Conservation (phyloP, 2,888 invertebrate genomes). For the Zeuzera pyrina region DNA sequence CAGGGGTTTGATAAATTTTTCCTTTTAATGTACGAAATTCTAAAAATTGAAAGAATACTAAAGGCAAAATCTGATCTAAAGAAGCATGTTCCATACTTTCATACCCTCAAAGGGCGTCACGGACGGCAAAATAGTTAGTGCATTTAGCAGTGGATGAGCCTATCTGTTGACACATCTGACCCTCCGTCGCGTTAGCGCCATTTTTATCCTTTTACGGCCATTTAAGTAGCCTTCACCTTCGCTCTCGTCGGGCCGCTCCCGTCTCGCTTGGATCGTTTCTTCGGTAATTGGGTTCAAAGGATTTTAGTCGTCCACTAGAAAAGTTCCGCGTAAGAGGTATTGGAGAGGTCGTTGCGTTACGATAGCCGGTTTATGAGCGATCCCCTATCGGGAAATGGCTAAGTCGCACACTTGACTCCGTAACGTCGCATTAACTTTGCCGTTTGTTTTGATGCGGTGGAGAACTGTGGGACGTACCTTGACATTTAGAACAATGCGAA, state of each 20-base stretch:
- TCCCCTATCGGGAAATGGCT: too few species aligned
- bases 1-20: too few species aligned
- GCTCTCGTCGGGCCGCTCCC: background rate
- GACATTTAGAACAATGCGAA: too few species aligned
- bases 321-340: constrained; percentile 23
- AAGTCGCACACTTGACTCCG: too few species aligned
- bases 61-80: background rate
- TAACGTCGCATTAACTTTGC: too few species aligned
- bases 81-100: constrained; percentile 5
- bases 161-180: constrained; percentile 30
- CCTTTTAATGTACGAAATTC: too few species aligned
- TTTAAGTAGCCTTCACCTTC: constrained; percentile 15
- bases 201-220: constrained; percentile 30
- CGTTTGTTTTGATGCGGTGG: too few species aligned
- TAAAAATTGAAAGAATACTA: too few species aligned
- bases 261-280: constrained; percentile 6
- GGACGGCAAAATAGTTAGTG: constrained; percentile 18
- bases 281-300: constrained; percentile 14
- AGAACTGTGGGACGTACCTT: too few species aligned
- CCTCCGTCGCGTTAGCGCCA: background rate
- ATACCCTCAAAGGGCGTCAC: constrained; percentile 9
- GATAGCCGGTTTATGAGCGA: too few species aligned
- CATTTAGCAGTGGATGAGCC: constrained; percentile 26
- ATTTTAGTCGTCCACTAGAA: constrained; percentile 19
- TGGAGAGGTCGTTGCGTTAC: too few species aligned